Base-by-base conservation (phyloP, 2,797 vertebrate species). In the Esox lucius region DNA sequence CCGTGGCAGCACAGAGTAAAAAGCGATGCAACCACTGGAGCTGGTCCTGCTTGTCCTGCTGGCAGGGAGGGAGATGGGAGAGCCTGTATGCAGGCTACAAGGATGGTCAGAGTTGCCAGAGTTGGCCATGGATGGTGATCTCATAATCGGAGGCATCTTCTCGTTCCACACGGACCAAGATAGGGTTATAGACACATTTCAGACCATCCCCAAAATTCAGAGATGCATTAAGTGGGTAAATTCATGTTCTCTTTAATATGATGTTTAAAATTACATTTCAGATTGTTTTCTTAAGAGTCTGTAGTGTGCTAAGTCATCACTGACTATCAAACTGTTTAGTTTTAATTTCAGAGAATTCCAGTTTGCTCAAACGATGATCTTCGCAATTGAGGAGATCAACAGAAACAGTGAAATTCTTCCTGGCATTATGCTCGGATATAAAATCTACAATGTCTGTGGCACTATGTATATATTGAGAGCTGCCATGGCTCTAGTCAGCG, bases 301-400 rank as follows among this genome's bases (percentile, higher is more conserved):
- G 71, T 48, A 19, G 31, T 48, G 19, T 24, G 1, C 46, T 71
- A 19, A 16, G 35, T 68, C n/a, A 73, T 59, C 62, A 24, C 68
- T 72, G 72, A 74, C 28, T 69, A 28, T 66, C n/a, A 26, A 53
- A 70, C 15, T 71, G 26, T 56, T 5, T 79, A 95, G 93, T 79
- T 92, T 93, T 68, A 93, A 92, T 87, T 90, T 92, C 46, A 91
- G 93, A 84, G 93, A 94, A 86, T 93, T 95, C 53, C 86, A 92
- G 87, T 94, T 94, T 90, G 91, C 94, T 78, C 87, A 92, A 73
- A 80, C 88, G 11, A 81, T 93, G 87, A 93, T 94, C 72, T 94
- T 94, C 88, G 91, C 94, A 33, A 87, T 95, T 73, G 90, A 92
- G 70, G 90, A 95, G 86, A 93, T 95, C 77, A 95, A 95, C 72